Conservation (phyloP, 2,888 invertebrate genomes). For the Dichetophora obliterata region DNA sequence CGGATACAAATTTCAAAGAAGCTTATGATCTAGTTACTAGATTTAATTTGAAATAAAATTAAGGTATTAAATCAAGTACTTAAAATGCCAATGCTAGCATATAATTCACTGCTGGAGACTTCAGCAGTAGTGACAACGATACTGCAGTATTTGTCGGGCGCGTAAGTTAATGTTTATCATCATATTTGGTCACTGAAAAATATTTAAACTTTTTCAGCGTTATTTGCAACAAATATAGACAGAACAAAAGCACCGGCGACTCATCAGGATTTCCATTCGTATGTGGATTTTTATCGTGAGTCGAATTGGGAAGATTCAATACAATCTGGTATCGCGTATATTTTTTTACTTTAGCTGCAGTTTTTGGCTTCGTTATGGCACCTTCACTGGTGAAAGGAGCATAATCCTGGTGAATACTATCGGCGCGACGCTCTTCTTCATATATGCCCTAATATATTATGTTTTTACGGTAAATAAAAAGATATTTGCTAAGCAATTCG, state of each 20-base stretch:
- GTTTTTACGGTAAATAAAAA: conserved; percentile 81
- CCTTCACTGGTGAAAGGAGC: conserved; percentile 79
- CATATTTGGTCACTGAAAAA: too few relatives aligned
- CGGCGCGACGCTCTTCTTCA: conserved; percentile 79
- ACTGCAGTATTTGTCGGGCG: conserved; percentile 86
- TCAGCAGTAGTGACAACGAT: conserved; percentile 83
- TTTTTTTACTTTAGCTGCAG: conserved; percentile 73
- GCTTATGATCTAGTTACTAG: background rate
- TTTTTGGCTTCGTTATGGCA: conserved; percentile 86
- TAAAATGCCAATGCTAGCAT: conserved; percentile 34
- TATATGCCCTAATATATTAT: conserved; percentile 80
- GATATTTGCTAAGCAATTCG: conserved; percentile 75
- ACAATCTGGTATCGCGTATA: background rate
- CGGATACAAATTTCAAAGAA: too few relatives aligned
- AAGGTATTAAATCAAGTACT: background rate
- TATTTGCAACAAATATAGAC: conserved; percentile 82
- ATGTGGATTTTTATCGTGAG: conserved; percentile 82
- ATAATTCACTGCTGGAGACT: conserved; percentile 58
- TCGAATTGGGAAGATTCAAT: conserved; percentile 50
- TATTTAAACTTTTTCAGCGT: too few relatives aligned
- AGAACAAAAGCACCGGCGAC: conserved; percentile 82
- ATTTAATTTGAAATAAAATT: background rate
- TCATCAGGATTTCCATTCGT: conserved; percentile 83
- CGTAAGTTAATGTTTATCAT: conserved; percentile 74
- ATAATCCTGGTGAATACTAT: conserved; percentile 82